A percentile compares a stretch with the other conserved stretches of the same genome.
phyloP scores from a whole-genome alignment of 2,113 vertebrate genomes.

The Serilophus lunatus region DNA sequence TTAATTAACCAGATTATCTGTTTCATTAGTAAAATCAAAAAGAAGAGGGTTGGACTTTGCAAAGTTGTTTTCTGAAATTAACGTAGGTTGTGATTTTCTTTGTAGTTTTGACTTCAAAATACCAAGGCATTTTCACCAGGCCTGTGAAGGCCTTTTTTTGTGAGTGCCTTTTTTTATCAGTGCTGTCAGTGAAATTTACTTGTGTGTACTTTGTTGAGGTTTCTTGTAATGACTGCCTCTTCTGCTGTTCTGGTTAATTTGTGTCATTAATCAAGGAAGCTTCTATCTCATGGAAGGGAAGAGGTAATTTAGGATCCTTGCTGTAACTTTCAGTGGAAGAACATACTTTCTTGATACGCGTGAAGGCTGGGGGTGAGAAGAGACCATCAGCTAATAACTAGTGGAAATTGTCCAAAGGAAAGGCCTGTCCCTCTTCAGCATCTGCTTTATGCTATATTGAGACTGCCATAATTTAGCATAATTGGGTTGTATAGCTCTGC shows the following conservation, averaged over 20 bases:
- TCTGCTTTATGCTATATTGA: background rate
- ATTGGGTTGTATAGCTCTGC: background rate
- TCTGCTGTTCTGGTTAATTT: background rate
- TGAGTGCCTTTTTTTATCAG: background rate
- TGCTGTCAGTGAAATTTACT: background rate
- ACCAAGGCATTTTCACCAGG: background rate
- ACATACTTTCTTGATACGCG: background rate
- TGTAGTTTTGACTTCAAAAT: background rate
- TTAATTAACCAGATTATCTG: background rate
- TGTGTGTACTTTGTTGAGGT: background rate
- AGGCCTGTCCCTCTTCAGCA: background rate
- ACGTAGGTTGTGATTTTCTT: background rate
- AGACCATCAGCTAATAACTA: background rate
- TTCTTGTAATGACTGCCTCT: background rate
- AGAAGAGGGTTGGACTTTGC: background rate
- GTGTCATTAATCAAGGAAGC: background rate
- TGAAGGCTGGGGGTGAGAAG: background rate
- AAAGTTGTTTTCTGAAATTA: background rate
- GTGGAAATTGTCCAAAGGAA: background rate
- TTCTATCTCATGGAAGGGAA: background rate
- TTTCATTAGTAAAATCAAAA: background rate
- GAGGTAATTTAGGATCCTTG: background rate
- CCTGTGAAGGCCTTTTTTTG: background rate
- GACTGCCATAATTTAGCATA: background rate
- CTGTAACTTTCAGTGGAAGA: background rate